Conservation (phyloP, 2,113 vertebrate species). For the Aramus guarauna region DNA sequence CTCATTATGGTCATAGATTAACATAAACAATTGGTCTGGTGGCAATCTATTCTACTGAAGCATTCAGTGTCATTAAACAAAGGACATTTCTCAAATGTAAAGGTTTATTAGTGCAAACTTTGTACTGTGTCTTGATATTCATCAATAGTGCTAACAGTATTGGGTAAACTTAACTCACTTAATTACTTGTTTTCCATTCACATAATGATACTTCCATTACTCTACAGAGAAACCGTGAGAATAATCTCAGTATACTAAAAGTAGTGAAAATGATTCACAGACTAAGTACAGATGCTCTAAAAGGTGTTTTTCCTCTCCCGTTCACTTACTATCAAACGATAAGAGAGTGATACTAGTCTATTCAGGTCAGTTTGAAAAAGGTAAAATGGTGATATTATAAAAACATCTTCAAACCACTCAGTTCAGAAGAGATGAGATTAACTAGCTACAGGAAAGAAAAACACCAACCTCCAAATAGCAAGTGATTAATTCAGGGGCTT, state of each 20-base stretch:
- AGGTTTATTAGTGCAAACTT: slow-evolving; percentile 6
- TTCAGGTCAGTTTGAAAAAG: neutral
- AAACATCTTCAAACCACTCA: neutral
- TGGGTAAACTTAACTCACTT: slow-evolving; percentile 11
- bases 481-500: slow-evolving; percentile 22
- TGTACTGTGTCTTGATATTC: slow-evolving; percentile 9
- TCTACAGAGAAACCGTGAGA: neutral
- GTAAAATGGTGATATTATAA: neutral
- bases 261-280: neutral
- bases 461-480: neutral
- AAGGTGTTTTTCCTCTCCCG: neutral
- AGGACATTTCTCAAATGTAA: slow-evolving; percentile 29
- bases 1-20: neutral
- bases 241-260: neutral
- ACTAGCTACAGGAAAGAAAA: neutral
- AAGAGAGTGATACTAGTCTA: neutral
- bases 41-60: neutral
- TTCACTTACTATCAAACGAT: neutral
- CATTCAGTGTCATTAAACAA: slow-evolving; percentile 1
- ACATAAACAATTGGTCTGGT: neutral
- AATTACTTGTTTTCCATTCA: slow-evolving; percentile 27
- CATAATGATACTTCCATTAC: neutral
- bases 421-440: slow-evolving; percentile 2
- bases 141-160: neutral
- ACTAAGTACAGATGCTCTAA: neutral